Base-by-base conservation (phyloP, 2,888 invertebrate genomes). In the Aethes cnicana region DNA sequence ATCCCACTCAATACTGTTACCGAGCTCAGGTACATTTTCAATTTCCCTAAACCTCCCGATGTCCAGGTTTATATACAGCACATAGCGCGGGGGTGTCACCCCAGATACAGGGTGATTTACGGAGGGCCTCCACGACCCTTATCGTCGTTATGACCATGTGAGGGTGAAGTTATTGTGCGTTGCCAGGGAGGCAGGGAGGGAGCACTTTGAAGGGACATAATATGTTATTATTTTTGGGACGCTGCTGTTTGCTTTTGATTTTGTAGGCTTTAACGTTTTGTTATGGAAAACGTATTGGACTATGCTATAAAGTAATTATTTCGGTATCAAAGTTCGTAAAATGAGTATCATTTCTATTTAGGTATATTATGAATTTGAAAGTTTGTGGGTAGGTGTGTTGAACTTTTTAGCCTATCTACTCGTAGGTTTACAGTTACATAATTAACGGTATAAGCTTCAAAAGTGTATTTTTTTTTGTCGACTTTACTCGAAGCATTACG, bases 61-160 rank as follows among this genome's bases (percentile, higher is more conserved):
- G 81, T 80, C 81, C 64, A 55, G 54, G 58, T 64, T 64, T 59
- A 68, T 63, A 66, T 60, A 59, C 58, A 71, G 67, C 58, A 60
- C 33, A 23, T 25, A 42, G 39, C n/a, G 77, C 70, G 80, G 77
- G 81, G 80, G 83, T 72, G 77, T 73, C 81, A 75, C 85, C 83
- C 84, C 77, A 62, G 86, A 84, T 83, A 84, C 79, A 71, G 84
- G 84, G 84, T 86, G 88, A 86, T 85, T 88, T 85, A 87, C 78
- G 62, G 84, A 80, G 86, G 84, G 84, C 80, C 86, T 81, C 69
- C 63, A 76, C 77, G 85, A 83, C 87, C 89, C 89, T 89, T 89
- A 88, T 88, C 88, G 78, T 83, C 86, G 88, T 88, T 88, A 88
- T 89, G 89, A 89, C 89, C 89, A 89, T 89, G 88, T 89, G 88